These are phyloP conservation scores for Chitala chitala DNA, from an alignment of 2,113 vertebrate species.

Conservation along the genomic window DNA sequence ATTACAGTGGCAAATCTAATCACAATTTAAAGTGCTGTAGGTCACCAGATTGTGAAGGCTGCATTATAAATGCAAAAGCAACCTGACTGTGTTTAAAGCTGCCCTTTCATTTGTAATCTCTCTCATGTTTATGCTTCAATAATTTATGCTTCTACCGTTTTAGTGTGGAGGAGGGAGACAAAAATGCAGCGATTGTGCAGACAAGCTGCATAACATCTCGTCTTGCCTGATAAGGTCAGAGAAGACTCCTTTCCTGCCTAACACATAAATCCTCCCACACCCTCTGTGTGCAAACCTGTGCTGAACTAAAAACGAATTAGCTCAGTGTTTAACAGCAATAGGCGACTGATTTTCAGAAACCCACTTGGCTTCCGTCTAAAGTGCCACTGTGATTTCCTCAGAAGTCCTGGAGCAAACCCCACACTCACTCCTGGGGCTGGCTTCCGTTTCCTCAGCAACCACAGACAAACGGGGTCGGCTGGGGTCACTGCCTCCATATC, in stretches of 20 bases:
- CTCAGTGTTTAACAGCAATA: not conserved
- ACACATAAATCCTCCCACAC: not conserved
- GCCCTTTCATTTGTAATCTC: no score
- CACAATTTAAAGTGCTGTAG: no score
- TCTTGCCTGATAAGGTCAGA: not conserved
- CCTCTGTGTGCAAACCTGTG: not conserved
- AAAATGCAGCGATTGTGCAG: not conserved
- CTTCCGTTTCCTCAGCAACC: constrained; percentile 1
- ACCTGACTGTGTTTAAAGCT: no score
- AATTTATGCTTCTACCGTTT: no score
- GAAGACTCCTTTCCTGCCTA: not conserved
- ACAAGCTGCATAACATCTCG: not conserved
- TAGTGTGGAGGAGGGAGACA: not conserved
- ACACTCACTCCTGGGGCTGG: not conserved
- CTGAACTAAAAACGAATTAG: not conserved
- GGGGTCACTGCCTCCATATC: not conserved
- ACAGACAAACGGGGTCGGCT: not conserved
- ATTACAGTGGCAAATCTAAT: no score
- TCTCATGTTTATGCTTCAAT: no score
- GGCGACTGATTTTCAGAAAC: not conserved
- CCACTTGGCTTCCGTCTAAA: not conserved
- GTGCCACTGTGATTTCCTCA: not conserved
- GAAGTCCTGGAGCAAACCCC: not conserved
- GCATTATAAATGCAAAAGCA: no score
- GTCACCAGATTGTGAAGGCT: no score